Base-by-base conservation (phyloP, 37 sponge, comb jelly and placozoan species). In the Tethya wilhelma region DNA sequence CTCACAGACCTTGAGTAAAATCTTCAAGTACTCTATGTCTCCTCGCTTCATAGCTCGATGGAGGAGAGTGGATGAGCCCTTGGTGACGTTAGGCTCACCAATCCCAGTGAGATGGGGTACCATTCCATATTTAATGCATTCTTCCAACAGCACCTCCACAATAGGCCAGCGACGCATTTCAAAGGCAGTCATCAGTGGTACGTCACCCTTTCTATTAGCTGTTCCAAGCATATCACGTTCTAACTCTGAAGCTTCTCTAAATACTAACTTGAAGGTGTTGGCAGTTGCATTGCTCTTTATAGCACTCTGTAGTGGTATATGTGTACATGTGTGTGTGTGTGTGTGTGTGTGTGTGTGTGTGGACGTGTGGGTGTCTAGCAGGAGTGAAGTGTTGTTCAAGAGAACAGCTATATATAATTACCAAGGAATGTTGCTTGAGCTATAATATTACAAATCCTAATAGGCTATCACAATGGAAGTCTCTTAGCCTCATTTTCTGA, bases 91-190 rank as follows among this genome's bases (percentile, higher is more conserved):
- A 3, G 32, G 5, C 2, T 29, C 66, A n/a, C n/a, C n/a, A 2
- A 64, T 64, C 36, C 66, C 66, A 19, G 66, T 64, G 26, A 64
- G 66, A 4, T 64, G 34, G 1, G 66, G 66, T 4, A 33, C 34
- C 17, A 64, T 28, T 34, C 7, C 7, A 31, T 33, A 30, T 64
- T 29, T 3, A 32, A 64, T 64, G 36, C 66, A 64, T 34, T 64
- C 66, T 34, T 64, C 31, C 66, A 64, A 7, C 19, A 64, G 66
- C 31, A 64, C 4, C 31, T 29, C 66, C 19, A 64, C 66, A 4
- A 29, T 29, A 5, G 26, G 31, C 66, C 66, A 64, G 17, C 32
- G 34, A 19, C 32, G 31, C 66, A 64, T 4, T 33, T 64, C 36
- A 32, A 64, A 64, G 2, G 66, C 66, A n/a, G 19, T 64, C 34